Evolutionary conservation across 2,888 invertebrate species (phyloP).

Genomic region (Deroplatys truncata): DNA sequence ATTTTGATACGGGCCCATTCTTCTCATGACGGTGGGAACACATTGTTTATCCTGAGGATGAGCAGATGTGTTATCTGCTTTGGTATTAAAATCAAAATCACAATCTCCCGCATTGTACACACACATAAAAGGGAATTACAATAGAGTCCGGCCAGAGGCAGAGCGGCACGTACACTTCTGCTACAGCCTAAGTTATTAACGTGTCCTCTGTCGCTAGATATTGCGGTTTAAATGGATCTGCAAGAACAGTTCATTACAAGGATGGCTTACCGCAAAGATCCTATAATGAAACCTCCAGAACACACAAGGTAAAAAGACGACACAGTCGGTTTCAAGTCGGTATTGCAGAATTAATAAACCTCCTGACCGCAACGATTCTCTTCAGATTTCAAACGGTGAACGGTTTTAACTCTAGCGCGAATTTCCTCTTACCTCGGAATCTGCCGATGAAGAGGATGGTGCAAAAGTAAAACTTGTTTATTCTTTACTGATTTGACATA

Average conservation of each 20-base stretch:
- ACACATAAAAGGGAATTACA: background rate
- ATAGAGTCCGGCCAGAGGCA: background rate
- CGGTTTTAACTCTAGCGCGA: too few species aligned
- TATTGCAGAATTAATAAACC: background rate
- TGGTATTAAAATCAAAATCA: background rate
- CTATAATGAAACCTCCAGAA: background rate
- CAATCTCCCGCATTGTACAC: background rate
- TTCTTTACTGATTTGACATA: too few species aligned
- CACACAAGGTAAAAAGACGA: background rate
- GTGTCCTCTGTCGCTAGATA: background rate
- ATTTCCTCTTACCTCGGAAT: too few species aligned
- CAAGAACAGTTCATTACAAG: background rate
- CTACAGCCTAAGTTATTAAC: background rate
- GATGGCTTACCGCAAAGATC: background rate
- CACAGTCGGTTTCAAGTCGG: background rate
- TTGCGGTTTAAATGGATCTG: background rate
- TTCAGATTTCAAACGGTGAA: too few species aligned
- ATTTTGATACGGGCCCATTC: background rate
- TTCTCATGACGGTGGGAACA: background rate
- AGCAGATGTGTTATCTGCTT: background rate
- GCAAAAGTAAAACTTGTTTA: too few species aligned
- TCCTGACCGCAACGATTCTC: background rate
- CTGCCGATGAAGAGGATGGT: too few species aligned
- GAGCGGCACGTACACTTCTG: background rate
- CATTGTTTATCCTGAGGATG: background rate